Evolutionary conservation across 37 sponge, comb jelly and placozoan genomes (phyloP).

Genomic region (Mnemiopsis leidyi): DNA sequence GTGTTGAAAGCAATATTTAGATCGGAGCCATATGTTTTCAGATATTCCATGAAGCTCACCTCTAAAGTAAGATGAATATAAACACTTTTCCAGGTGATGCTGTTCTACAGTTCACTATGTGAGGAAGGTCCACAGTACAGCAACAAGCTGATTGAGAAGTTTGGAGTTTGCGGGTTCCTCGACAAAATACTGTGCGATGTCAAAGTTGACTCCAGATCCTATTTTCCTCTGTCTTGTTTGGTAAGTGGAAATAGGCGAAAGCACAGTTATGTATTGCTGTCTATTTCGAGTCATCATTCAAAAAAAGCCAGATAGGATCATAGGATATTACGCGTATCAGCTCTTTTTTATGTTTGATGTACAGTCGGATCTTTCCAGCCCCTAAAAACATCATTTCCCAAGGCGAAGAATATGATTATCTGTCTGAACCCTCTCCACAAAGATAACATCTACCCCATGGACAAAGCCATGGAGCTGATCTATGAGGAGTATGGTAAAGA

Average conservation of each 20-base stretch:
- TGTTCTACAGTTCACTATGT: constrained; percentile 30
- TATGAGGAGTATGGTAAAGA: constrained; percentile 50
- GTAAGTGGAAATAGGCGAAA: too few relatives aligned
- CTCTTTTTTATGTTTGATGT: not conserved
- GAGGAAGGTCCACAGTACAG: constrained; percentile 47
- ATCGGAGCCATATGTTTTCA: too few relatives aligned
- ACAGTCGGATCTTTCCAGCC: too few relatives aligned
- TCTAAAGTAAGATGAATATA: too few relatives aligned
- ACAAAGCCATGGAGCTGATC: constrained; percentile 56
- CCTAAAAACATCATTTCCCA: too few relatives aligned
- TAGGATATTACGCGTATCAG: not conserved
- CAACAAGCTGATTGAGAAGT: constrained; percentile 31
- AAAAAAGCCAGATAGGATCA: too few relatives aligned
- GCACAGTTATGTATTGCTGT: too few relatives aligned
- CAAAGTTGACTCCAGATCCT: not conserved
- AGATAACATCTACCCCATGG: constrained; percentile 62
- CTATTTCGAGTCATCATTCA: too few relatives aligned
- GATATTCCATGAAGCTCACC: too few relatives aligned
- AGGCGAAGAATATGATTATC: constrained; percentile 34
- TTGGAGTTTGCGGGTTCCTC: constrained; percentile 11
- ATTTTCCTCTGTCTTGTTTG: constrained; percentile 56
- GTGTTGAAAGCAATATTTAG: too few relatives aligned
- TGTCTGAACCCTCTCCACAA: constrained; percentile 61
- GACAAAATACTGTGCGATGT: not conserved
- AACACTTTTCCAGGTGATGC: constrained; percentile 38